Evolutionary conservation across 1,140 invertebrate species (phyloP), one percentile per base, ranked within the genome.

Genomic region (Brachionus plicatilis): DNA sequence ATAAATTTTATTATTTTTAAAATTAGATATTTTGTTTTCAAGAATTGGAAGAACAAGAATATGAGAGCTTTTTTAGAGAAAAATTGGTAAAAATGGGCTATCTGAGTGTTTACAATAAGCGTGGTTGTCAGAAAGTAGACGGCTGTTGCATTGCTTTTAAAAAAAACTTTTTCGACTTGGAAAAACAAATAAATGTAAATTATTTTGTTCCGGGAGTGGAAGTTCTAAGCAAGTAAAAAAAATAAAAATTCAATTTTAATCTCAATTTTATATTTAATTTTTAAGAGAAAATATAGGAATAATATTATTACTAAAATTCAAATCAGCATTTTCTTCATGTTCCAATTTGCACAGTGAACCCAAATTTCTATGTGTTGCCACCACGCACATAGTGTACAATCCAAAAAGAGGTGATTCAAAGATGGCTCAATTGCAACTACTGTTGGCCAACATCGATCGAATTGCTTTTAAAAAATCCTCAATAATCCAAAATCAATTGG

Each of bases 361-460:
- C n/a, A 60, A 83, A 24, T 6, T n/a, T 12, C 47, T 83, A 8
- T 83, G 82, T 33, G 92, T 98, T 0, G 95, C 94, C 5, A 98
- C 95, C 3, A 98, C 96, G 0, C 96, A 98, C 90, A 90, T 98
- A n/a, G 90, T 98, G 6, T 98, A 94, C 88, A 98, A 98, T 91
- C 95, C 95, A 0, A 93, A 90, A 86, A 89, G 96, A 33, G 92
- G 94, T 27, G 96, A 98, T 89, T 92, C 97, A 0, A 93, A 95
- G 87, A 90, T 97, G 17, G 95, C 94, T 0, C 96, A 98, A 89
- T 66, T 90, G 3, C 87, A 94, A 87, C 87, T 95, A 50, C 88
- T 97, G 3, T 89, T 97, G 14, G 92, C 94, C 0, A 94, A 96
- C 89, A 90, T 98, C 11, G 94, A 95, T 82, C 86, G 86, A 80